Evolutionary conservation across 2,888 invertebrate genomes (phyloP), one percentile per base, ranked within the genome.

Genomic region (Drosophila kuntzei): DNA sequence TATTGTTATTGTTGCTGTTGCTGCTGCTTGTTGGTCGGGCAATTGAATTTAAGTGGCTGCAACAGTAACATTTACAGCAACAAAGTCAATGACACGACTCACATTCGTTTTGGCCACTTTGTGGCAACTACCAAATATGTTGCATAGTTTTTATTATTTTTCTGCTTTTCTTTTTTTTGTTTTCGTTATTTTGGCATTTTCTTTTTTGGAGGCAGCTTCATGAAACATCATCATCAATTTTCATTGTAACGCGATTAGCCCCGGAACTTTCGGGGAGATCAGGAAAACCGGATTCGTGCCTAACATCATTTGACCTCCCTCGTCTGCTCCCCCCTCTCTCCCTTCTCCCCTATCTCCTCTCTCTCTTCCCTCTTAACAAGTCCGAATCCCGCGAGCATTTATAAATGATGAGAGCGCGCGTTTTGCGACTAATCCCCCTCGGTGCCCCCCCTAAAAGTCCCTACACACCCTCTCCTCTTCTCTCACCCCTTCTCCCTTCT

Each of bases 201-300:
- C 27, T 37, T 39, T 60, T 46, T 37, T 22, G 14, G 39, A 32
- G 39, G 49, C 49, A 29, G 64, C 58, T 50, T 50, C 58, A 66
- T 79, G 51, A 27, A 61, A 57, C 66, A 78, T 72, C 87, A 83
- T 83, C 84, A 85, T 85, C 89, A 85, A 85, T 85, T 85, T 89
- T 86, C 85, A 85, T 85, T 85, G 89, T 85, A 89, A 89, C 83
- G 80, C 86, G 88, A 85, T 85, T 89, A 89, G 89, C 27, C 29
- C 61, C 70, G 71, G 64, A 78, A 60, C 59, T 74, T 62, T 27
- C 3, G 47, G 34, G 39, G 46, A 18, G 18, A 0, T 18, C 16
- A 36, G 60, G 37, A 67, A 64, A 73, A 71, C 62, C 80, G 83
- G 73, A 80, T 82, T 86, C 71, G 80, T 72, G 76, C 82, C 81